Base-by-base conservation (phyloP, 2,113 vertebrate species). In the Dicaeum eximium region DNA sequence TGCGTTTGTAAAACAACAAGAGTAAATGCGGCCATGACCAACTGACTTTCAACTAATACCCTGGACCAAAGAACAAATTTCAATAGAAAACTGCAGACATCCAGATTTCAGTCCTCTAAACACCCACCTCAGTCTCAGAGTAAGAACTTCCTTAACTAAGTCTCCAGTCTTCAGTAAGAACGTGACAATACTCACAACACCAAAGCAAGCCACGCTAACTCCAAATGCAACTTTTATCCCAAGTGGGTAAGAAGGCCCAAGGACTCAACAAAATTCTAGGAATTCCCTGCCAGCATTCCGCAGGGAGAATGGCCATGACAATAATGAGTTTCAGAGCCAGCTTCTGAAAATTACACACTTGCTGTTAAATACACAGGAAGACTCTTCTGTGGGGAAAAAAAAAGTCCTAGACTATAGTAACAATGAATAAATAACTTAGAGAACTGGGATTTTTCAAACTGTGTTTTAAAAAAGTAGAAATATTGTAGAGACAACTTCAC, bases 281-380 rank as follows among this genome's bases (percentile, higher is more conserved):
- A 81, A 74, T 51, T 67, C 47, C 18, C 35, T 54, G 21, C 7
- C 30, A 57, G 18, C 23, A 62, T n/a, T 74, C 31, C 0, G 4
- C 1, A 2, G 20, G 1, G 9, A 21, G 17, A 77, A 57, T 8
- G 22, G 73, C 31, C 0, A 0, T 27, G 16, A 42, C 33, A 71
- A 30, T 22, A 56, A 37, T 1, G 2, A 67, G 16, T 33, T 84
- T 84, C 44, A 47, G 24, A 74, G 3, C 5, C 66, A 86, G 31
- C 13, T 57, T 61, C 33, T 37, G 48, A 42, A 42, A 23, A 73
- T 66, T 56, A 74, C 7, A 54, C 12, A 50, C 15, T 53, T 70
- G 25, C 37, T 54, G 27, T 42, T 85, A 86, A 88, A 67, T 10
- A 71, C 13, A 80, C 2, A 24, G 20, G 50, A 90, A 48, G 19